A percentile compares a stretch with the other conserved stretches of the same genome.
Conservation (phyloP, 2,888 invertebrate species). For the Caenorhabditis uteleia region DNA sequence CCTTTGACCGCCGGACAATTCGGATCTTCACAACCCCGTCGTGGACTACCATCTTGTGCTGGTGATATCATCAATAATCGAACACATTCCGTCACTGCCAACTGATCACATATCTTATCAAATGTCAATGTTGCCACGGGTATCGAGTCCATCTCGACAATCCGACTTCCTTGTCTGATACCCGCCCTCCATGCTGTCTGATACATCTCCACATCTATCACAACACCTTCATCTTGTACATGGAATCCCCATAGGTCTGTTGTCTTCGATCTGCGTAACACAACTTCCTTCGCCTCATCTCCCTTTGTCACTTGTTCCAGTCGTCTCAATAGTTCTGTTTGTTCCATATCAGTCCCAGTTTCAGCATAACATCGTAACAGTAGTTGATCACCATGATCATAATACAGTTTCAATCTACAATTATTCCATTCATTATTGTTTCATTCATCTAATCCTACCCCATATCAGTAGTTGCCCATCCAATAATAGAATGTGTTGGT, state of each 20-base stretch:
- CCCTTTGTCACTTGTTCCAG: conserved; percentile 80
- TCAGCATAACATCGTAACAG: conserved; percentile 78
- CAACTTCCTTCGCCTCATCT: conserved; percentile 75
- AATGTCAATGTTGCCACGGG: conserved; percentile 58
- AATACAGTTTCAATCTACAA: conserved; percentile 74
- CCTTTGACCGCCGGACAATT: conserved; percentile 66
- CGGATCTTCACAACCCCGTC: conserved; percentile 62
- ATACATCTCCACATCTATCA: conserved; percentile 85
- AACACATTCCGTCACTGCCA: conserved; percentile 56
- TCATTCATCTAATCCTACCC: conserved; percentile 50
- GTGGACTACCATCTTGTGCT: conserved; percentile 61
- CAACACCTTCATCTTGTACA: conserved; percentile 77
- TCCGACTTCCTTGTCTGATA: conserved; percentile 84
- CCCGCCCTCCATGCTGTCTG: conserved; percentile 78
- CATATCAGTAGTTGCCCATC: conserved; percentile 73
- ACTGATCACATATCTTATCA: conserved; percentile 60
- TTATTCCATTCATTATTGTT: too few species aligned
- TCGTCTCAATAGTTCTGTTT: conserved; percentile 81
- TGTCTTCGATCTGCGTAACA: conserved; percentile 54
- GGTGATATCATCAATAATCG: conserved; percentile 63
- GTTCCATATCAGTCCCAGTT: conserved; percentile 74
- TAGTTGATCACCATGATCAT: conserved; percentile 91
- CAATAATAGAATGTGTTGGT: conserved; percentile 83
- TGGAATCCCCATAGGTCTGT: conserved; percentile 66
- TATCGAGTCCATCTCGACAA: conserved; percentile 77